Conservation (phyloP, 2,113 vertebrate species). For the Notechis scutatus region DNA sequence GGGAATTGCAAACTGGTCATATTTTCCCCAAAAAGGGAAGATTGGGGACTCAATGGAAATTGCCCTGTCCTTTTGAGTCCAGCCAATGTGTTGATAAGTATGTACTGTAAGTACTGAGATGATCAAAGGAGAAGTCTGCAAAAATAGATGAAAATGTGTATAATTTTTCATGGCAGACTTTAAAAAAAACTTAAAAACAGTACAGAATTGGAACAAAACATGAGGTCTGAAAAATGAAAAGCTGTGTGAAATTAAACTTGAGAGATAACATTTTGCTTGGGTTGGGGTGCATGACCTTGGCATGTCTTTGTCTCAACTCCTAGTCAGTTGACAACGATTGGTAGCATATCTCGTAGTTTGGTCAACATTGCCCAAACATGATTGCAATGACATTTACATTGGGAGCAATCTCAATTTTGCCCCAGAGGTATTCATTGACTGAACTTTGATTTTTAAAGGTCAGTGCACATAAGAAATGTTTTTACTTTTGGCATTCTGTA, state of each 20-base stretch:
- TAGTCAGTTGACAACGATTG: neutral
- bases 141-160: neutral
- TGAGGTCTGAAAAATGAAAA: neutral
- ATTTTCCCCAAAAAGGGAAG: neutral
- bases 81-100: neutral
- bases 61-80: neutral
- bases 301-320: neutral
- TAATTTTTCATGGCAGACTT: neutral
- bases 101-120: neutral
- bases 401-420: neutral
- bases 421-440: neutral
- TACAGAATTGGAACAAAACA: neutral
- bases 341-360: neutral
- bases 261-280: neutral
- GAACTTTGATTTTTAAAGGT: constrained; percentile 13
- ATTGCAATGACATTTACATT: constrained; percentile 2
- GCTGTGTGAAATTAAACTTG: neutral
- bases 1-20: neutral
- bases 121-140: neutral
- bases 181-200: neutral
- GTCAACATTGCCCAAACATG: neutral
- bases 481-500: neutral
- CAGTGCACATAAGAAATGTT: neutral
- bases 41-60: neutral
- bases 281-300: neutral